A percentile compares a stretch with the other conserved stretches of the same genome.
These are phyloP conservation scores for Drosophila eugracilis DNA, from an alignment of 1,140 invertebrate species.

Conservation along the genomic window DNA sequence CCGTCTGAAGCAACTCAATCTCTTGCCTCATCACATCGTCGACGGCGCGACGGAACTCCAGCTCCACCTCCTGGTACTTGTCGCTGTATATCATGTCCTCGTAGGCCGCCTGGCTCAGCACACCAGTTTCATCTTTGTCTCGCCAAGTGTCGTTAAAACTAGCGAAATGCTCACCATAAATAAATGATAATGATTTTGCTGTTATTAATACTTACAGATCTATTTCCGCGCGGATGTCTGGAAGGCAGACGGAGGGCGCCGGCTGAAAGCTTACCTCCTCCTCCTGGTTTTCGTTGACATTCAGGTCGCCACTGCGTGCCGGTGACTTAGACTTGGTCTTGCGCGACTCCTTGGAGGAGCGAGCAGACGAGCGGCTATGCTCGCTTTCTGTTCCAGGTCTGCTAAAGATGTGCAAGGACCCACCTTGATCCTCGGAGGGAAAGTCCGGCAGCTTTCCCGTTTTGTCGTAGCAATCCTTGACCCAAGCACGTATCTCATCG, in stretches of 20 bases:
- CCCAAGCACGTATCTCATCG: constrained; percentile 94
- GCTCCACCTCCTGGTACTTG: constrained; percentile 93
- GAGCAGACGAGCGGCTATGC: constrained; percentile 90
- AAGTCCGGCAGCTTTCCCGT: constrained; percentile 96
- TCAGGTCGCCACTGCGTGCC: constrained; percentile 85
- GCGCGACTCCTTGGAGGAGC: constrained; percentile 92
- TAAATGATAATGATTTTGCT: neutral
- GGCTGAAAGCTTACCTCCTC: constrained; percentile 86
- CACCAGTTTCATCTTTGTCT: constrained; percentile 89
- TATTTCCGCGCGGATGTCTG: constrained; percentile 87
- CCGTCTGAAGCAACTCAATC: constrained; percentile 91
- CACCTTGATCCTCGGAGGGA: constrained; percentile 95
- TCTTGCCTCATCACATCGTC: constrained; percentile 95
- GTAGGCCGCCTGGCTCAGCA: constrained; percentile 89
- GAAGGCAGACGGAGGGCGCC: constrained; percentile 86
- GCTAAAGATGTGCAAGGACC: constrained; percentile 93
- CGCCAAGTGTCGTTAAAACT: constrained; percentile 92
- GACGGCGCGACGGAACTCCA: constrained; percentile 92
- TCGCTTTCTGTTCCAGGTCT: constrained; percentile 90
- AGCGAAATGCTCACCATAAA: constrained; percentile 11
- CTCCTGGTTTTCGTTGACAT: constrained; percentile 87
- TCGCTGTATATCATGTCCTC: constrained; percentile 92
- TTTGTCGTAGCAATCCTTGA: constrained; percentile 90
- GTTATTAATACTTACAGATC: constrained; percentile 85
- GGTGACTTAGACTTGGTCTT: constrained; percentile 87